Evolutionary conservation across 2,797 vertebrate genomes (phyloP).

Genomic region (Rhinella marina): DNA sequence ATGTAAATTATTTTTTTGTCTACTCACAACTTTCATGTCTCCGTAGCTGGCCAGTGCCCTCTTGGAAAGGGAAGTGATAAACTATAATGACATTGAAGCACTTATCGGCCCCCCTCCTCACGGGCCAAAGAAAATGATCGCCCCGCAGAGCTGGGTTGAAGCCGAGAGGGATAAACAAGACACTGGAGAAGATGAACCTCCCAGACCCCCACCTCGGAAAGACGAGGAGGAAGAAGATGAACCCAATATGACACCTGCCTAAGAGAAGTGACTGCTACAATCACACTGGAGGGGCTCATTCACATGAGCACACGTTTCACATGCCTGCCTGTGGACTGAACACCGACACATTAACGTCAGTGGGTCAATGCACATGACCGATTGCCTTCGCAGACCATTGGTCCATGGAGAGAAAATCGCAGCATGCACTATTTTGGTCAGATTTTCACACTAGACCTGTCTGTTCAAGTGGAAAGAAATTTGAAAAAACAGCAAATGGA

Average conservation of each 20-base stretch:
- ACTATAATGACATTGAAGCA: constrained; percentile 92
- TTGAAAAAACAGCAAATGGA: no score
- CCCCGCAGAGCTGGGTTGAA: constrained; percentile 92
- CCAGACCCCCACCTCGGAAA: constrained; percentile 67
- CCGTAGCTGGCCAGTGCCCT: constrained; percentile 86
- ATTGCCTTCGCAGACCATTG: no score
- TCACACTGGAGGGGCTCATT: no score
- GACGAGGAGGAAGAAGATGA: constrained; percentile 64
- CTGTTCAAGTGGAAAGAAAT: no score
- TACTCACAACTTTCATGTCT: not conserved
- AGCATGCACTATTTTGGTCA: no score
- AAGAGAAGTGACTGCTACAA: not conserved
- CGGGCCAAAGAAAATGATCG: constrained; percentile 93
- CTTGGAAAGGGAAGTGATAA: constrained; percentile 93
- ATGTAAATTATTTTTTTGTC: not conserved
- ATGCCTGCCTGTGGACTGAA: no score
- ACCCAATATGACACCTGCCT: not conserved
- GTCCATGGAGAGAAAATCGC: no score
- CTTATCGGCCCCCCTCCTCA: constrained; percentile 88
- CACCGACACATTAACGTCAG: no score
- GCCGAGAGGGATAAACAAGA: constrained; percentile 90
- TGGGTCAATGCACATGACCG: no score
- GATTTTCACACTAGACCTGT: no score
- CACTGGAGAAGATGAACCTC: constrained; percentile 76
- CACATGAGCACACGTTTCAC: no score